These are phyloP conservation scores for Coilia nasus DNA, from an alignment of 2,797 vertebrate genomes.

Conservation along the genomic window DNA sequence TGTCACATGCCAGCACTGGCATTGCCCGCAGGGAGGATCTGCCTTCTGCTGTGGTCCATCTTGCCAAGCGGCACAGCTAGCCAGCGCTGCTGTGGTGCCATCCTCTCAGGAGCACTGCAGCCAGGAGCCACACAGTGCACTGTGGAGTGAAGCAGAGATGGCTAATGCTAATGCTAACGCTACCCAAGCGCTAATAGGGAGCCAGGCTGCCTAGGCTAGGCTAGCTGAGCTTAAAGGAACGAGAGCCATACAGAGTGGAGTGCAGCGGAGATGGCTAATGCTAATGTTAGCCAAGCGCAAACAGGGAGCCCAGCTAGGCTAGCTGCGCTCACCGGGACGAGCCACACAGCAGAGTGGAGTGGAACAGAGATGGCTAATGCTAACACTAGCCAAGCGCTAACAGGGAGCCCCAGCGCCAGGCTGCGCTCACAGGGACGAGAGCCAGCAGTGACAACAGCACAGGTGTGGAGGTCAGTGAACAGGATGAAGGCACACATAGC, in stretches of 20 bases:
- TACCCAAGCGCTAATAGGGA: not conserved
- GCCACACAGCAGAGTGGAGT: too few species aligned
- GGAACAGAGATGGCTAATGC: conserved; percentile 2
- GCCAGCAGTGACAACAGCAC: not conserved
- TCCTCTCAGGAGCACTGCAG: not conserved
- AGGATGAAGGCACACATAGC: not conserved
- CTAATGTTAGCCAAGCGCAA: too few species aligned
- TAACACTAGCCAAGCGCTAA: not conserved
- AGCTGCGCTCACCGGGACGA: too few species aligned
- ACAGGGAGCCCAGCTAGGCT: too few species aligned
- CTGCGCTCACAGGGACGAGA: not conserved
- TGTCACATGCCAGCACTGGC: conserved; percentile 26
- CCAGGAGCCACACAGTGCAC: not conserved
- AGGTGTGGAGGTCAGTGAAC: not conserved
- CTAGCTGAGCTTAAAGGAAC: too few species aligned
- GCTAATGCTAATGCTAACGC: conserved; percentile 3
- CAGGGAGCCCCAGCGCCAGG: not conserved
- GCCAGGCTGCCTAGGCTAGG: not conserved
- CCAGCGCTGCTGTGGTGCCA: conserved; percentile 2
- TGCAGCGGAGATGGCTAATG: too few species aligned
- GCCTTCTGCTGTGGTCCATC: conserved; percentile 31
- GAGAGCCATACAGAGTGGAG: too few species aligned
- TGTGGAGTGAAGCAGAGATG: not conserved
- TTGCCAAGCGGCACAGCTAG: conserved; percentile 33
- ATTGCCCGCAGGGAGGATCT: conserved; percentile 33